Base-by-base conservation (phyloP, 1,140 invertebrate genomes). In the Pantala flavescens region DNA sequence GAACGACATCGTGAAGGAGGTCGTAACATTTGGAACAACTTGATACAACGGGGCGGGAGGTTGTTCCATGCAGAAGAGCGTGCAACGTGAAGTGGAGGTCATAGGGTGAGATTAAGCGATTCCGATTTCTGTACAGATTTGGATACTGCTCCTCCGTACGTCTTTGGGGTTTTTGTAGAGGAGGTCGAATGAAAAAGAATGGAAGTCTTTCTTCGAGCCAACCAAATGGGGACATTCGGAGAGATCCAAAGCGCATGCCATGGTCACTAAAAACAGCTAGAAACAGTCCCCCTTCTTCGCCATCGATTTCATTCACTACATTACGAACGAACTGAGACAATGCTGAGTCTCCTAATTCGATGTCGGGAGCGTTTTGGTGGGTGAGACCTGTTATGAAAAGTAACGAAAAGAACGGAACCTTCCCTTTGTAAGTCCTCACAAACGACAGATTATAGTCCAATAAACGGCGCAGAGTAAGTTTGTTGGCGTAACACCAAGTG, bases 371-470 rank as follows among this genome's bases (percentile, higher is more conserved):
- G 21, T 49, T 49, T n/a, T 86, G 82, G 78, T 88, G 84, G 78
- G 85, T 87, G 11, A 87, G 78, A 77, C 87, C 85, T 9, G 80
- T 80, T 74, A 86, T 83, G 80, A 83, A 84, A 76, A 83, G 83
- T 74, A 89, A 85, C 0, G 80, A 79, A 77, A 88, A 88, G 76
- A 85, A 85, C 7, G 49, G 49, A 16, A 14, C 12, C 49, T 81
- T 83, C 16, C 80, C 77, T 23, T 82, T 77, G n/a, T 78, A 63
- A 75, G 86, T 84, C 71, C 78, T 81, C 23, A 78, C 76, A 75
- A 86, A 82, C 76, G 86, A 84, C 21, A 87, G 82, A 74, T 87
- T 77, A 80, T 87, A 90, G 75, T 86, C 79, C 23, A 88, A 78
- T 79, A 87, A 84, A 7, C 84, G 81, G 79, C 81, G 77, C 78